phyloP scores from a whole-genome alignment of 1,140 invertebrate genomes.

The Diplogasteroides magnus region DNA sequence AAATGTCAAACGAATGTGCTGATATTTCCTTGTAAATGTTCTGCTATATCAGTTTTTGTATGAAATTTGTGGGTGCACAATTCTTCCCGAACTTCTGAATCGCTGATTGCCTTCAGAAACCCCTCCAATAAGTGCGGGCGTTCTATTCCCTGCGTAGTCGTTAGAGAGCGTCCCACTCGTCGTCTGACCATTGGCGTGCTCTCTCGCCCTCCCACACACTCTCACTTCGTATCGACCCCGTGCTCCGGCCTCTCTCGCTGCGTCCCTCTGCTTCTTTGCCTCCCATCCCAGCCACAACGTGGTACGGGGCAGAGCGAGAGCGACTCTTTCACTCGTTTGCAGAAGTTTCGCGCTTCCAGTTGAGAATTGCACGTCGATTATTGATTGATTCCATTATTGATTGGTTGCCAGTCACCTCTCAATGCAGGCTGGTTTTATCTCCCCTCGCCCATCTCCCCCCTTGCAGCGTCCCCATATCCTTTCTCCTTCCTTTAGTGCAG shows the following conservation, averaged over 20 bases:
- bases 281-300: conserved; percentile 11
- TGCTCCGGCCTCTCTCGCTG: neutral
- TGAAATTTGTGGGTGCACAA: neutral
- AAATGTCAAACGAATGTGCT: neutral
- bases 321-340: no score
- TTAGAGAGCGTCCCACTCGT: neutral
- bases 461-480: no score
- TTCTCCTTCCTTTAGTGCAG: no score
- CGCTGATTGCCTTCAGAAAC: neutral
- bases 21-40: neutral
- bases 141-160: neutral
- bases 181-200: neutral
- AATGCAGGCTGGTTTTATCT: no score
- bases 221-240: neutral
- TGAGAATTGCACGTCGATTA: no score
- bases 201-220: neutral
- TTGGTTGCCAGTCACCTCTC: no score
- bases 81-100: neutral
- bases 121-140: neutral
- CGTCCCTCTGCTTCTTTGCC: neutral
- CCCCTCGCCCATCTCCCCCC: no score
- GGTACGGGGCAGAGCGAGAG: no score
- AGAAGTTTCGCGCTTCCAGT: no score
- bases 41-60: neutral
- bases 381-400: no score